Percentiles rank a stretch among this genome's conserved stretches.
These are phyloP conservation scores for Sycon ciliatum DNA, from an alignment of 37 sponge, comb jelly and placozoan species.

Conservation along the genomic window DNA sequence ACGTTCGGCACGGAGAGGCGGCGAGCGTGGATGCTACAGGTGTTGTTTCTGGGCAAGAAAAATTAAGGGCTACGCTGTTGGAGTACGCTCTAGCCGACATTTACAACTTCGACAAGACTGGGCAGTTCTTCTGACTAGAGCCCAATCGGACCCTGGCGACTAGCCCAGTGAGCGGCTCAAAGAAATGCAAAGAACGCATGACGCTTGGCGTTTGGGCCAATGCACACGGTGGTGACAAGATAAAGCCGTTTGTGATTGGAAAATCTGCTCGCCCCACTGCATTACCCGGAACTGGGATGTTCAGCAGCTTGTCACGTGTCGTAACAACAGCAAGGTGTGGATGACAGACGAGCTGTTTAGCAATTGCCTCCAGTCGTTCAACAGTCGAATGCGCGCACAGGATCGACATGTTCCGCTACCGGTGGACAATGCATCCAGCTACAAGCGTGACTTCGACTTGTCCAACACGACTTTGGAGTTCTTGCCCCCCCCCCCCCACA, in stretches of 20 bases:
- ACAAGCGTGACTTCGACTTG: not conserved
- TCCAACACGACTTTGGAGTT: not conserved
- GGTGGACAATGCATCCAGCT: not conserved
- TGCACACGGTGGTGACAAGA: slow-evolving; percentile 23
- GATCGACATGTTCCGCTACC: not conserved
- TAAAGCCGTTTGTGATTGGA: slow-evolving; percentile 28
- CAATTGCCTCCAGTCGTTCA: not conserved
- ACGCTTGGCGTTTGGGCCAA: slow-evolving; percentile 18
- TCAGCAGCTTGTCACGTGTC: slow-evolving; percentile 13
- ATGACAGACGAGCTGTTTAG: not conserved
- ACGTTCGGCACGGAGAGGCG: slow-evolving; percentile 15
- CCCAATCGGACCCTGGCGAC: slow-evolving; percentile 20
- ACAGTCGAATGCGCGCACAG: not conserved
- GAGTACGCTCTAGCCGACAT: not conserved
- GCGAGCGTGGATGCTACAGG: not conserved
- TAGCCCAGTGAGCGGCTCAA: slow-evolving; percentile 13
- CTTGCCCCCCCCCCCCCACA: slow-evolving; percentile 1
- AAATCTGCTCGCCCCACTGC: slow-evolving; percentile 8
- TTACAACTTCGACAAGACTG: slow-evolving; percentile 5
- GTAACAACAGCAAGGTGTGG: not conserved
- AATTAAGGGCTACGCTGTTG: not conserved
- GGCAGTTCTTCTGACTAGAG: slow-evolving; percentile 9
- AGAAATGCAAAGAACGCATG: slow-evolving; percentile 10
- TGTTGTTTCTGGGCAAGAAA: not conserved
- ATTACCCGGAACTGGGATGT: slow-evolving; percentile 8